phyloP scores from a whole-genome alignment of 2,888 invertebrate genomes.

The Sicus ferrugineus region DNA sequence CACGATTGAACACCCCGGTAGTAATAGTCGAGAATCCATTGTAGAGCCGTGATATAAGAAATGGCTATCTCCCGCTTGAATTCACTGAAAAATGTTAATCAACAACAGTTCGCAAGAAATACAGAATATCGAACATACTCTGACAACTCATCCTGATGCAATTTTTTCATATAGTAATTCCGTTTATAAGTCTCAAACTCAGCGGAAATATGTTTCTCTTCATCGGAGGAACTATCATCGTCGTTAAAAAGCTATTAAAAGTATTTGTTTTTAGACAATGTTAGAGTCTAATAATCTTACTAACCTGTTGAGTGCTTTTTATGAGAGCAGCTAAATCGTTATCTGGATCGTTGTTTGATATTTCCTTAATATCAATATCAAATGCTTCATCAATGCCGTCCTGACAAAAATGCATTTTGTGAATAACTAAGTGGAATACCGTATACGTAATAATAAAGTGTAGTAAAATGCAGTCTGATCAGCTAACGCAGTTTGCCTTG shows the following conservation, averaged over 20 bases:
- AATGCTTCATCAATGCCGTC: slow-evolving; percentile 56
- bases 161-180: slow-evolving; percentile 90
- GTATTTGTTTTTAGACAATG: background rate
- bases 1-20: slow-evolving; percentile 96
- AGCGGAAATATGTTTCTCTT: slow-evolving; percentile 69
- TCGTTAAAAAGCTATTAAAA: slow-evolving; percentile 46
- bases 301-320: slow-evolving; percentile 55
- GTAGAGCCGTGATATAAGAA: slow-evolving; percentile 90
- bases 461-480: too few species aligned
- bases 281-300: background rate
- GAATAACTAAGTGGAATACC: too few species aligned
- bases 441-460: slow-evolving; percentile 41
- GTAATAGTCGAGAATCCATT: slow-evolving; percentile 97
- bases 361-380: slow-evolving; percentile 54
- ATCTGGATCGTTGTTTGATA: slow-evolving; percentile 46
- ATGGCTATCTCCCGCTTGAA: slow-evolving; percentile 83
- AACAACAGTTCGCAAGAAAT: background rate
- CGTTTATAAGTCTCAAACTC: slow-evolving; percentile 87
- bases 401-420: slow-evolving; percentile 35
- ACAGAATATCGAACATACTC: slow-evolving; percentile 68
- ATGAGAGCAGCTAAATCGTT: slow-evolving; percentile 56
- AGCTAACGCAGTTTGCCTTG: too few species aligned
- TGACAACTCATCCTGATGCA: slow-evolving; percentile 81
- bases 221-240: slow-evolving; percentile 58
- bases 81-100: slow-evolving; percentile 67